Conservation (phyloP, 1,140 invertebrate genomes). For the Drosophila ohnishii region DNA sequence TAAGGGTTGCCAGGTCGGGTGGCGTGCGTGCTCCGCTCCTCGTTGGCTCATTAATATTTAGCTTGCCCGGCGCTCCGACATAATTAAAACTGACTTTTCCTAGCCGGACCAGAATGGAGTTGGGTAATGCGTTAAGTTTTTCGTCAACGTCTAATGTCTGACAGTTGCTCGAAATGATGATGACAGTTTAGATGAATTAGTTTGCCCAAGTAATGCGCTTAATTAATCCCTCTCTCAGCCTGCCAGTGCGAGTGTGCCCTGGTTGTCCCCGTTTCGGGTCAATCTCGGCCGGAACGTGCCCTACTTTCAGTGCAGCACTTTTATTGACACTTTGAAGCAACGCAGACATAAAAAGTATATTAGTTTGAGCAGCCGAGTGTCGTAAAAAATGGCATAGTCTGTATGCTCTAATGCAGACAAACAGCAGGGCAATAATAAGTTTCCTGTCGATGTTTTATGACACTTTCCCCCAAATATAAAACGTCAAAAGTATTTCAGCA, state of each 20-base stretch:
- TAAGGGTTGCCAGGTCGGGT: constrained; percentile 62
- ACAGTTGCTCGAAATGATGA: constrained; percentile 80
- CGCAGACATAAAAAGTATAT: constrained; percentile 66
- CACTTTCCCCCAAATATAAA: constrained; percentile 43
- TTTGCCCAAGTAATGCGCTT: constrained; percentile 71
- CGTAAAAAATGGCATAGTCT: constrained; percentile 36
- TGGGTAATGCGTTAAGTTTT: constrained; percentile 77
- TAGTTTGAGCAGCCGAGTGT: constrained; percentile 40
- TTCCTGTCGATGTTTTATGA: constrained; percentile 30
- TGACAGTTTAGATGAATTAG: constrained; percentile 81
- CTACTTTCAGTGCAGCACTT: constrained; percentile 44
- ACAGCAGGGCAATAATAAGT: constrained; percentile 44
- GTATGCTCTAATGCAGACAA: constrained; percentile 2
- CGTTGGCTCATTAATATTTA: constrained; percentile 73
- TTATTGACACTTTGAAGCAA: constrained; percentile 60
- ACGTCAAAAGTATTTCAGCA: constrained; percentile 48
- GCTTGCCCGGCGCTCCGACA: constrained; percentile 44
- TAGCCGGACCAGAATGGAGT: constrained; percentile 29
- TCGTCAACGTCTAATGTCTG: constrained; percentile 76
- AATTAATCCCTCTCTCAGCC: constrained; percentile 62
- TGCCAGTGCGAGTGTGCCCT: constrained; percentile 1
- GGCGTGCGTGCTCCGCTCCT: constrained; percentile 41
- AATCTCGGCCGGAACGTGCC: constrained; percentile 46
- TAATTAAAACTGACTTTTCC: constrained; percentile 79
- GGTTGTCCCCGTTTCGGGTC: constrained; percentile 12